These are phyloP conservation scores for Camponotus pennsylvanicus DNA, from an alignment of 1,140 invertebrate species.

Conservation along the genomic window DNA sequence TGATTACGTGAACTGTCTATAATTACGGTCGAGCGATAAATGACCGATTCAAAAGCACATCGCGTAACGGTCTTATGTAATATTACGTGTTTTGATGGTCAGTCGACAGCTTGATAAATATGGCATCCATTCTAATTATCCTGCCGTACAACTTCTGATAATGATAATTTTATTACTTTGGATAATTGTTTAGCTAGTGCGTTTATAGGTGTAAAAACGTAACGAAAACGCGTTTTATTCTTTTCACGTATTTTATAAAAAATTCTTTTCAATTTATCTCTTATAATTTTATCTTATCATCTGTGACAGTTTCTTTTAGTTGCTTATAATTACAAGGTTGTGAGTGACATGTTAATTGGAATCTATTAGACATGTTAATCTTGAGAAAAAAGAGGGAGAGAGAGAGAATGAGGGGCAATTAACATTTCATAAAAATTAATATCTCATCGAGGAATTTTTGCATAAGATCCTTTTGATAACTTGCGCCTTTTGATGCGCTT, in stretches of 20 bases:
- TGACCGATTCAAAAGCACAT: background rate
- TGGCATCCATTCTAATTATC: conserved; percentile 8
- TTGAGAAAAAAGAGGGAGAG: too few relatives aligned
- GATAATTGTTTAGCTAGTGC: background rate
- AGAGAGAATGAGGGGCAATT: background rate
- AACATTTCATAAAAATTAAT: background rate
- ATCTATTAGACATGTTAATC: background rate
- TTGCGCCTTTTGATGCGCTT: conserved; percentile 26
- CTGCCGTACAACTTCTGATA: background rate
- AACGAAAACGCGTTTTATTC: background rate
- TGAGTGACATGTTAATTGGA: background rate
- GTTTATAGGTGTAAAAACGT: background rate
- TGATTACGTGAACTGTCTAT: conserved; percentile 39
- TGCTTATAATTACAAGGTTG: background rate
- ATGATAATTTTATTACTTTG: conserved; percentile 17
- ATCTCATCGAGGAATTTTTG: background rate
- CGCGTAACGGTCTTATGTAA: conserved; percentile 39
- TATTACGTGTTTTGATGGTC: conserved; percentile 3
- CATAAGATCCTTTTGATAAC: background rate
- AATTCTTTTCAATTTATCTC: background rate
- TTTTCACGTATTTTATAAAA: background rate
- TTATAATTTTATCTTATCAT: background rate
- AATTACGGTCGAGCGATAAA: conserved; percentile 42
- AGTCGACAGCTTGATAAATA: conserved; percentile 27
- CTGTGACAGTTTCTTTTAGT: background rate